These are phyloP conservation scores for Megalops cyprinoides DNA, from an alignment of 2,797 vertebrate genomes.

Conservation along the genomic window DNA sequence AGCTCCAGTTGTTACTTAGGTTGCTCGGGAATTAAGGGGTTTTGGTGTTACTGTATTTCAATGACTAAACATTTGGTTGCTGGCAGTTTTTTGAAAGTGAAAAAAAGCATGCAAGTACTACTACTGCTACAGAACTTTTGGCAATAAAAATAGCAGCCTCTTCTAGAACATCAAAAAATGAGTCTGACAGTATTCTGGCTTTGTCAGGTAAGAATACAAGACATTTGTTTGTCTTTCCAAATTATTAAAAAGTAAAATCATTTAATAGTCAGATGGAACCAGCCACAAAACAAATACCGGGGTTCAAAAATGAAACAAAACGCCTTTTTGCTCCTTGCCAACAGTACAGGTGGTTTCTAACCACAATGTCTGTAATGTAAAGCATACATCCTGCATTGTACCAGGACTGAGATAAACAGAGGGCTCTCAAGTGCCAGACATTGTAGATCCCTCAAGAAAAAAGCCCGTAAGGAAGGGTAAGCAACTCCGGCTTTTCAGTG, in stretches of 20 bases:
- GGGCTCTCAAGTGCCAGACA: background rate
- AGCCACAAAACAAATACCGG: background rate
- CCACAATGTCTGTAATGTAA: background rate
- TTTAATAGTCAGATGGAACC: conserved; percentile 11
- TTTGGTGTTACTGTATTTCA: no score
- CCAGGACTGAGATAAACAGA: background rate
- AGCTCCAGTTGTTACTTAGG: no score
- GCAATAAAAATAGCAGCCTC: conserved; percentile 1
- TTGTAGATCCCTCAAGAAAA: background rate
- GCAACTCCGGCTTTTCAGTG: background rate
- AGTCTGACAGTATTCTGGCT: background rate
- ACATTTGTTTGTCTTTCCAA: background rate
- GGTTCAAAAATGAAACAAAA: background rate
- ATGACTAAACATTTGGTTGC: no score
- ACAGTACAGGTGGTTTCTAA: background rate
- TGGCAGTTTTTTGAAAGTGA: no score
- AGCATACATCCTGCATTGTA: background rate
- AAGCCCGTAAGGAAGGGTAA: background rate
- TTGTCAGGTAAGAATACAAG: background rate
- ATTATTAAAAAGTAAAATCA: no score
- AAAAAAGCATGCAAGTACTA: no score
- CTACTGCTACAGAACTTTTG: background rate
- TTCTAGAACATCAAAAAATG: background rate
- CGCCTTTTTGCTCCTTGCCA: background rate
- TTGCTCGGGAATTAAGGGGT: no score